These are phyloP conservation scores for Oryzias dopingdopingensis DNA, from an alignment of 2,797 vertebrate genomes.

Conservation along the genomic window DNA sequence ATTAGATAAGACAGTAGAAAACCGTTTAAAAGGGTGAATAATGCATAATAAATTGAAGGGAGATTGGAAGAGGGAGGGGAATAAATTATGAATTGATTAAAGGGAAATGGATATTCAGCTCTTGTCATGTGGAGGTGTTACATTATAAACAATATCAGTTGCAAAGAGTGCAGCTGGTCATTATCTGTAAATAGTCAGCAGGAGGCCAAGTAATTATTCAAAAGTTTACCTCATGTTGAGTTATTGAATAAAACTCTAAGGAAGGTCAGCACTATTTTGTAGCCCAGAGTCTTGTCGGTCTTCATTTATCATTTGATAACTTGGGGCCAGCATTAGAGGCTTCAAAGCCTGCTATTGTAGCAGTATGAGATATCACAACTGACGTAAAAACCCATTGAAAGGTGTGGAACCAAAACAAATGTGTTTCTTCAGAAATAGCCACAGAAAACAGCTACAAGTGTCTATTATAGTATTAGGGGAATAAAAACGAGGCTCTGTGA, in stretches of 20 bases:
- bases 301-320: slow-evolving; percentile 27
- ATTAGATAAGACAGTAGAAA: slow-evolving; percentile 79
- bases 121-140: slow-evolving; percentile 59
- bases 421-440: too few species aligned
- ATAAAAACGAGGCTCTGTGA: slow-evolving; percentile 45
- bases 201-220: slow-evolving; percentile 51
- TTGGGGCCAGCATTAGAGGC: neutral
- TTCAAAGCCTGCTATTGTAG: too few species aligned
- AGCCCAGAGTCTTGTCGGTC: slow-evolving; percentile 20
- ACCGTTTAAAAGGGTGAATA: slow-evolving; percentile 81
- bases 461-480: slow-evolving; percentile 46
- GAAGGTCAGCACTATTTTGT: slow-evolving; percentile 47
- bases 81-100: slow-evolving; percentile 80
- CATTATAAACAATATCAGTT: slow-evolving; percentile 67
- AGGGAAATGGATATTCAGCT: slow-evolving; percentile 75
- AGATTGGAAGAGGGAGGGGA: slow-evolving; percentile 74
- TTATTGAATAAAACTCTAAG: slow-evolving; percentile 48
- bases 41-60: slow-evolving; percentile 80
- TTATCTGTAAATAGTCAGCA: slow-evolving; percentile 51
- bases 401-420: too few species aligned
- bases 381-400: too few species aligned
- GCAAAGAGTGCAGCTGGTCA: slow-evolving; percentile 38
- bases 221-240: slow-evolving; percentile 38
- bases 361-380: too few species aligned
- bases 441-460: slow-evolving; percentile 16